Evolutionary conservation across 2,888 invertebrate genomes (phyloP), one percentile per base, ranked within the genome.

Genomic region (Campoplex capitator): DNA sequence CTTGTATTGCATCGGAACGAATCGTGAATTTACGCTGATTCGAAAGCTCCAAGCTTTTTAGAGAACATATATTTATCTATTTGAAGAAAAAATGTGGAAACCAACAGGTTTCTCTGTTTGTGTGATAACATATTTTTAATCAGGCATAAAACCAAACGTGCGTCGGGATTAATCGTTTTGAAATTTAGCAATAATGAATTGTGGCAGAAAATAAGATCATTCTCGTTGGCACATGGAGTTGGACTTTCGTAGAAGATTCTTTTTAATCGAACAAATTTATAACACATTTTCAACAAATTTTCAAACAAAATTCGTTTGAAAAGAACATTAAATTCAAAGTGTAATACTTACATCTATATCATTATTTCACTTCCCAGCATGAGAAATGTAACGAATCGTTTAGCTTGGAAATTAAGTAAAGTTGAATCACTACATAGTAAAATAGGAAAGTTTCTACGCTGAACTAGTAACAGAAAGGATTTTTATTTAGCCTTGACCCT

Each of bases 401-500:
- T 62, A 32, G 16, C 32, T 32, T 32, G 62, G 32, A 32, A 62
- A 28, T 62, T 0, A 32, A 7, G 32, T 32, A 62, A 62, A 62
- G 62, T 62, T 62, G 62, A 13, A 62, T 58, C 13, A 32, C 13
- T 28, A 23, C 0, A 23, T 23, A 2, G 58, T 62, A 16, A 62
- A 62, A 32, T 62, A 16, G 28, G 16, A 32, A 62, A 62, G 16
- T 62, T 62, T 62, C 3, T 7, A 32, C 16, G 62, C 62, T 32
- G 13, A 62, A 32, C 16, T 32, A 62, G 16, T 16, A 32, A 16
- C 6, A 32, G 62, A 62, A 18, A 62, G 7, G 7, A 62, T 62
- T 62, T 32, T 32, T 28, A 62, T 16, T 32, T 62, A 62, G 62
- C 62, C 62, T 62, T 62, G 62, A 62, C 62, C 62, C 62, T 28